Evolutionary conservation across 2,113 vertebrate species (phyloP).

Genomic region (Montifringilla adamsi): DNA sequence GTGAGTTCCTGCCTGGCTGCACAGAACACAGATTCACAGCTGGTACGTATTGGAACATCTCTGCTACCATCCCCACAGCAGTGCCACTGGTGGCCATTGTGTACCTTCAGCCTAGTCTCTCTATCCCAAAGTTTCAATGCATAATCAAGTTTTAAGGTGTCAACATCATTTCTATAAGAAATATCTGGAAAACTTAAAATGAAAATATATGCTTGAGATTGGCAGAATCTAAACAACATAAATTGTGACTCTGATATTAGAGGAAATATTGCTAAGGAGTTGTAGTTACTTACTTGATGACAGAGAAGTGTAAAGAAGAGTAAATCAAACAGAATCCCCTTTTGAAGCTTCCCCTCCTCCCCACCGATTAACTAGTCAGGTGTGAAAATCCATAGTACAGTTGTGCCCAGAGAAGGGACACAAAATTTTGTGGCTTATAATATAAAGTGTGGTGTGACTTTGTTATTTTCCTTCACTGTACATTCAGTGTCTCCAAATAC

Average conservation of each 20-base stretch:
- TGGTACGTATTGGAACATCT: accelerated
- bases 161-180: background rate
- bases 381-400: background rate
- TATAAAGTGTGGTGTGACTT: background rate
- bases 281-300: background rate
- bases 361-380: accelerated
- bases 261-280: background rate
- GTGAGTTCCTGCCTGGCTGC: background rate
- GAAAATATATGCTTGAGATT: background rate
- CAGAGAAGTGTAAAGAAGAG: background rate
- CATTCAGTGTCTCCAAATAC: background rate
- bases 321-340: background rate
- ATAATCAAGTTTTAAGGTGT: background rate
- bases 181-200: background rate
- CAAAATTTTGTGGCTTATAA: background rate
- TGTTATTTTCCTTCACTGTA: background rate
- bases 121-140: background rate
- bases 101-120: background rate
- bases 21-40: background rate
- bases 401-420: background rate
- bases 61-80: background rate
- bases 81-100: accelerated
- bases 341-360: background rate
- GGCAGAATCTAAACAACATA: background rate
- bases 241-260: background rate